phyloP scores from a whole-genome alignment of 2,797 vertebrate species.

The Pelochelys cantorii region DNA sequence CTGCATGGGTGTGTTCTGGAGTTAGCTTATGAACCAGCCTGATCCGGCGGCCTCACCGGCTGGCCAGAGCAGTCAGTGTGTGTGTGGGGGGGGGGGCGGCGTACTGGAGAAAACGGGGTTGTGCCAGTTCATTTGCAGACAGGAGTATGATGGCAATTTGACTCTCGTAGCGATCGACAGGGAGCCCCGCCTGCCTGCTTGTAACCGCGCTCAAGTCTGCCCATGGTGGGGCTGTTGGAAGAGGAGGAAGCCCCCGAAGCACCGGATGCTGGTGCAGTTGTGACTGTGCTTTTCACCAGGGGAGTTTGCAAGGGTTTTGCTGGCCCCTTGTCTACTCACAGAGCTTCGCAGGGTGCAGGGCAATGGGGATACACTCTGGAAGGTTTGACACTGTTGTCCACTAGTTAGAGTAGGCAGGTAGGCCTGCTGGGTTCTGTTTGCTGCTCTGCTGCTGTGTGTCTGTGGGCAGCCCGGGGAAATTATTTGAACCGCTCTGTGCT shows the following conservation, averaged over 20 bases:
- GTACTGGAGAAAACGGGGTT: not conserved
- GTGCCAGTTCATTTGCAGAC: not conserved
- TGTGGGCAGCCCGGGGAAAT: not conserved
- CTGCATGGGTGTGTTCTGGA: not conserved
- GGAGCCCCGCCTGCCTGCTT: not conserved
- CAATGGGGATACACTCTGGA: not conserved
- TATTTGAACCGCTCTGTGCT: not conserved
- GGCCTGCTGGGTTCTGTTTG: accelerated
- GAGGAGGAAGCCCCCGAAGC: accelerated
- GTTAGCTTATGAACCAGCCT: not conserved
- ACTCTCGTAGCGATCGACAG: not conserved
- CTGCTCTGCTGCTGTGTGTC: not conserved
- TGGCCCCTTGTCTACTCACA: not conserved
- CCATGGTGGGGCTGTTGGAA: not conserved
- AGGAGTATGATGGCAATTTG: not conserved
- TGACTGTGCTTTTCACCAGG: not conserved
- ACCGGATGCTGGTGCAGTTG: not conserved
- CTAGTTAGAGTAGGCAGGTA: accelerated
- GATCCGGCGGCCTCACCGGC: not conserved
- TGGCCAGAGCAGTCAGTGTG: not conserved
- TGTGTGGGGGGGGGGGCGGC: too few species aligned
- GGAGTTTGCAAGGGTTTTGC: too few species aligned
- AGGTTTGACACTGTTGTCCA: not conserved
- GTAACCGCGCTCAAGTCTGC: not conserved
- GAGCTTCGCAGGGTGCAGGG: not conserved